These are phyloP conservation scores for Bilobella aurantiaca DNA, from an alignment of 1,140 invertebrate genomes.

Conservation along the genomic window DNA sequence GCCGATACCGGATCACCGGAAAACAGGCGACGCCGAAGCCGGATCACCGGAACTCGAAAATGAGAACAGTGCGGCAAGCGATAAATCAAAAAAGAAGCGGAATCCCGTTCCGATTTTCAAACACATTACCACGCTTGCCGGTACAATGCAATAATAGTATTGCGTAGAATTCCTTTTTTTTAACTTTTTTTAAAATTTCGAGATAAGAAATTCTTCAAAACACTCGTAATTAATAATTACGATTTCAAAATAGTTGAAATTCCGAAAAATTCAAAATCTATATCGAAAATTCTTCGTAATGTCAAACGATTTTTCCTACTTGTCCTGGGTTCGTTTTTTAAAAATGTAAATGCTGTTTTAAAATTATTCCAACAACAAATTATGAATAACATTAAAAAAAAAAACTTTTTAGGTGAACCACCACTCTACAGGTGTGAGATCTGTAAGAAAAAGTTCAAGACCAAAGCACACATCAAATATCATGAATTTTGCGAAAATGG, in stretches of 20 bases:
- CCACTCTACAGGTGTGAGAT: constrained; percentile 43
- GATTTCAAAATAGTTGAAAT: too few relatives aligned
- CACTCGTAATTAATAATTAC: too few relatives aligned
- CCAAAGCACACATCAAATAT: constrained; percentile 42
- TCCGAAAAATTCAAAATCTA: too few relatives aligned
- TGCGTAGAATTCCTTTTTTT: not conserved
- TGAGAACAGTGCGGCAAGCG: not conserved
- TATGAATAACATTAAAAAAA: constrained; percentile 30
- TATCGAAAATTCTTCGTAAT: too few relatives aligned
- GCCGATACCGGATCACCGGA: not conserved
- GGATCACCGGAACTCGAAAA: not conserved
- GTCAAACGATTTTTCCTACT: too few relatives aligned
- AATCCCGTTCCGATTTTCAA: constrained; percentile 30
- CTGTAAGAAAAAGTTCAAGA: constrained; percentile 47
- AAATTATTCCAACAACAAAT: too few relatives aligned
- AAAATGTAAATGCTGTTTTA: too few relatives aligned
- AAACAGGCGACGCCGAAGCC: not conserved
- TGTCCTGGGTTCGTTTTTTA: constrained; percentile 44
- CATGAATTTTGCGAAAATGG: constrained; percentile 35
- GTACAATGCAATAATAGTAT: constrained; percentile 11
- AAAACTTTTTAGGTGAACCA: constrained; percentile 33
- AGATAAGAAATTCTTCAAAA: too few relatives aligned
- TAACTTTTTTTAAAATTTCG: too few relatives aligned
- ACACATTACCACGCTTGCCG: constrained; percentile 26
- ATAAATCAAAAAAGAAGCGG: constrained; percentile 29